Conservation (phyloP, 2,113 vertebrate species). For the Cyprinodon variegatus region DNA sequence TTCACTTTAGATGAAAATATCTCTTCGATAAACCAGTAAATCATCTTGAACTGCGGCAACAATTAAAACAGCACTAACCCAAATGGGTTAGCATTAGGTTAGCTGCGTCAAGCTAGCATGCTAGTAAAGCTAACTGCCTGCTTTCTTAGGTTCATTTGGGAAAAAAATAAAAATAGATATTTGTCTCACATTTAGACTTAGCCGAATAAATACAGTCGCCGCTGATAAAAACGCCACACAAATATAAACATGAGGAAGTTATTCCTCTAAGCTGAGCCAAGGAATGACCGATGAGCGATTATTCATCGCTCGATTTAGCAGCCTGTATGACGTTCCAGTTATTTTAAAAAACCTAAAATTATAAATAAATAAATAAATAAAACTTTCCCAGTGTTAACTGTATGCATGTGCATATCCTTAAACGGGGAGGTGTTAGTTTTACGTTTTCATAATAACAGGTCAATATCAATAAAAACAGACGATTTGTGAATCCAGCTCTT, state of each 20-base stretch:
- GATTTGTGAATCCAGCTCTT: background rate
- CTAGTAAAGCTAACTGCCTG: background rate
- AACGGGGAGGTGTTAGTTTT: background rate
- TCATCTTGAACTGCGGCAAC: background rate
- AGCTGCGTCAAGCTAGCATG: slow-evolving; percentile 31
- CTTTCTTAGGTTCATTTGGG: background rate
- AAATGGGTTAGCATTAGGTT: slow-evolving; percentile 45
- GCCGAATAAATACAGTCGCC: background rate
- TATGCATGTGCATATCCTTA: background rate
- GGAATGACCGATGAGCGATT: slow-evolving; percentile 58
- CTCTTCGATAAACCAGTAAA: background rate
- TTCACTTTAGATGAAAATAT: background rate
- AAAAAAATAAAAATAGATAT: background rate
- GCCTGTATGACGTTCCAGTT: slow-evolving; percentile 53
- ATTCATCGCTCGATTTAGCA: slow-evolving; percentile 56
- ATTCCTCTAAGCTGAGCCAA: slow-evolving; percentile 35
- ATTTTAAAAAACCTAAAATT: background rate
- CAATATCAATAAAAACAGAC: background rate
- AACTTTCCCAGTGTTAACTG: background rate
- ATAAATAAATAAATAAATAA: background rate
- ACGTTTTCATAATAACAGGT: background rate
- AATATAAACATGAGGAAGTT: slow-evolving; percentile 31
- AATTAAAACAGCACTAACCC: background rate
- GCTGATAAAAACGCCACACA: background rate
- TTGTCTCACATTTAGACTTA: background rate